phyloP scores from a whole-genome alignment of 2,113 vertebrate species.

The Sturnus vulgaris region DNA sequence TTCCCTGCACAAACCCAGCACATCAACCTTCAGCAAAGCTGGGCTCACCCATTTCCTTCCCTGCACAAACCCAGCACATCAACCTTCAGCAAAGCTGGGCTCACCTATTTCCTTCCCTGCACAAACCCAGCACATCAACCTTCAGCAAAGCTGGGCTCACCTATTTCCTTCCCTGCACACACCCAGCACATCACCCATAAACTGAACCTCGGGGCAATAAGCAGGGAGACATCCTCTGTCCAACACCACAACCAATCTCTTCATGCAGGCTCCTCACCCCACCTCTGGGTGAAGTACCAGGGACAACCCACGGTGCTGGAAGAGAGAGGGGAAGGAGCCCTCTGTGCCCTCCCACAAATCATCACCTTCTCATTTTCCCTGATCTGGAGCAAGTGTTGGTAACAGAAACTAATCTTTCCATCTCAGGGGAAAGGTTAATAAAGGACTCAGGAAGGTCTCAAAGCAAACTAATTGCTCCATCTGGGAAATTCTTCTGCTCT shows the following conservation, averaged over 20 bases:
- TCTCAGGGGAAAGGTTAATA: not conserved
- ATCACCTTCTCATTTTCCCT: not conserved
- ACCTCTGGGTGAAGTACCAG: not conserved
- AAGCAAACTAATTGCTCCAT: not conserved
- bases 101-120: not conserved
- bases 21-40: not conserved
- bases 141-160: not conserved
- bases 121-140: not conserved
- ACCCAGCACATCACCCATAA: not conserved
- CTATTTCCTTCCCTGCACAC: not conserved
- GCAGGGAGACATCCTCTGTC: not conserved
- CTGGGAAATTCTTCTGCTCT: not conserved
- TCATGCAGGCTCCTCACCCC: not conserved
- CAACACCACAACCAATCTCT: not conserved
- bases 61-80: not conserved
- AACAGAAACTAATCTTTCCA: not conserved
- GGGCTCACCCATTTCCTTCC: not conserved
- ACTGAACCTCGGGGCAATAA: not conserved
- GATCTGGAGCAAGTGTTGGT: not conserved
- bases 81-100: not conserved
- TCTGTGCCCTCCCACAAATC: not conserved
- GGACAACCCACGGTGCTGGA: not conserved
- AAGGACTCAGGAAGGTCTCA: not conserved
- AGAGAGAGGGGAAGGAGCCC: not conserved
- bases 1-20: not conserved